Evolutionary conservation across 1,140 invertebrate genomes (phyloP).

Genomic region (Pomacea maculata): DNA sequence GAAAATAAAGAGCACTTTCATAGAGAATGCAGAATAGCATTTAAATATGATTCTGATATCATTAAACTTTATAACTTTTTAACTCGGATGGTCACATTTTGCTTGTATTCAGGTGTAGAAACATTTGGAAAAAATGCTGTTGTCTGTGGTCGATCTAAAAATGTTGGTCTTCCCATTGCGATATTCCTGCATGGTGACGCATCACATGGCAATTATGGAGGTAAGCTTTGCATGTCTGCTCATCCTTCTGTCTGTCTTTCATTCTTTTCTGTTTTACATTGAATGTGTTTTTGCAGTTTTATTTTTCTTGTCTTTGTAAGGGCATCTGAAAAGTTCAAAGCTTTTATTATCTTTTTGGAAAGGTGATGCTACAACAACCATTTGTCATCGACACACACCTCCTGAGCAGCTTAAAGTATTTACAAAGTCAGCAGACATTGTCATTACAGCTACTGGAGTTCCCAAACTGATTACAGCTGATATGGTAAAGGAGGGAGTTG

Average conservation of each 20-base stretch:
- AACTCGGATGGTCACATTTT: not conserved
- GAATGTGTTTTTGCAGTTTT: not conserved
- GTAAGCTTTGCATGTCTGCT: slow-evolving; percentile 73
- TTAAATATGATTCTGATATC: too few species aligned
- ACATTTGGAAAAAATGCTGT: slow-evolving; percentile 88
- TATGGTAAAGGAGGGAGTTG: slow-evolving; percentile 89
- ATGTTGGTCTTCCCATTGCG: slow-evolving; percentile 87
- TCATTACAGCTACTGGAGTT: slow-evolving; percentile 83
- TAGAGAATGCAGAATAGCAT: too few species aligned
- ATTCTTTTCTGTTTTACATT: not conserved
- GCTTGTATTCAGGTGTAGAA: slow-evolving; percentile 73
- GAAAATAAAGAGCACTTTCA: too few species aligned
- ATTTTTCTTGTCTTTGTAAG: not conserved
- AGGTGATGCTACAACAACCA: slow-evolving; percentile 82
- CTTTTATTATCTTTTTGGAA: slow-evolving; percentile 39
- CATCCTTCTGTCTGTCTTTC: not conserved
- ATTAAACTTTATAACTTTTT: not conserved
- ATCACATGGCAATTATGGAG: slow-evolving; percentile 77
- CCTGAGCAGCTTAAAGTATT: slow-evolving; percentile 76
- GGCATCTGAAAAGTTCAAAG: not conserved
- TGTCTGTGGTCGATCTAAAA: slow-evolving; percentile 87
- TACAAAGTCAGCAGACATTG: slow-evolving; percentile 81
- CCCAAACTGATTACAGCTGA: slow-evolving; percentile 82
- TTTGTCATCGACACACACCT: slow-evolving; percentile 88
- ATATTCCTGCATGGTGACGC: slow-evolving; percentile 72